These are phyloP conservation scores for Acleris laterana DNA, from an alignment of 2,888 invertebrate species.

Conservation along the genomic window DNA sequence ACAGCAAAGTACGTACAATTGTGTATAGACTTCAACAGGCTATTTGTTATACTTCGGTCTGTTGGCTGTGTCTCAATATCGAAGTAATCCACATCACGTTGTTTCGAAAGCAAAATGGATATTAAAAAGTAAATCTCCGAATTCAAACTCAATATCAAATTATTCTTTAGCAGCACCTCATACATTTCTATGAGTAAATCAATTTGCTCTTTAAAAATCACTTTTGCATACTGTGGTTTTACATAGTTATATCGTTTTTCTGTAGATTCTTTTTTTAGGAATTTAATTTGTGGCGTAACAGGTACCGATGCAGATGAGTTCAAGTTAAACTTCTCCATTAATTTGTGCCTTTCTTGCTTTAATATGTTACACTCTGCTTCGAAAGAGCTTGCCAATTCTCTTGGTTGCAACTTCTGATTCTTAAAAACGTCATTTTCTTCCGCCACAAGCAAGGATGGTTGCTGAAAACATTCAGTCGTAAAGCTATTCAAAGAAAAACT, in stretches of 20 bases:
- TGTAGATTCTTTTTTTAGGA: constrained; percentile 57
- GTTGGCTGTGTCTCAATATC: constrained; percentile 50
- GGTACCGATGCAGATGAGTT: constrained; percentile 56
- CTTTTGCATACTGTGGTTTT: constrained; percentile 68
- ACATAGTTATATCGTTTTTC: constrained; percentile 59
- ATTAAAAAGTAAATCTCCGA: constrained; percentile 89
- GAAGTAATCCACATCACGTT: constrained; percentile 64
- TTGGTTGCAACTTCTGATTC: constrained; percentile 61
- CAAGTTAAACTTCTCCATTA: constrained; percentile 78
- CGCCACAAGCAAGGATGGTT: constrained; percentile 57
- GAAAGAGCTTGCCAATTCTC: constrained; percentile 62
- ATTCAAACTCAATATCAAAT: constrained; percentile 86
- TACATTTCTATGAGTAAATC: constrained; percentile 85
- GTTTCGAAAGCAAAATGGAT: constrained; percentile 85
- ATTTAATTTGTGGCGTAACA: constrained; percentile 62
- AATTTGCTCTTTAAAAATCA: constrained; percentile 79
- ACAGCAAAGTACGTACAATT: constrained; percentile 92
- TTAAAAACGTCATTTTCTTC: constrained; percentile 73
- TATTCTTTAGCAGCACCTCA: constrained; percentile 82
- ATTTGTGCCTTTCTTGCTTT: constrained; percentile 72
- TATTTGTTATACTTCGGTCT: constrained; percentile 41
- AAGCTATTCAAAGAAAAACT: constrained; percentile 70
- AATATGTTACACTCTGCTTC: constrained; percentile 72
- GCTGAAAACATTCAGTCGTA: constrained; percentile 65
- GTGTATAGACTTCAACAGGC: constrained; percentile 70